Evolutionary conservation across 1,140 invertebrate genomes (phyloP), one percentile per base, ranked within the genome.

Genomic region (Drosophila willistoni): DNA sequence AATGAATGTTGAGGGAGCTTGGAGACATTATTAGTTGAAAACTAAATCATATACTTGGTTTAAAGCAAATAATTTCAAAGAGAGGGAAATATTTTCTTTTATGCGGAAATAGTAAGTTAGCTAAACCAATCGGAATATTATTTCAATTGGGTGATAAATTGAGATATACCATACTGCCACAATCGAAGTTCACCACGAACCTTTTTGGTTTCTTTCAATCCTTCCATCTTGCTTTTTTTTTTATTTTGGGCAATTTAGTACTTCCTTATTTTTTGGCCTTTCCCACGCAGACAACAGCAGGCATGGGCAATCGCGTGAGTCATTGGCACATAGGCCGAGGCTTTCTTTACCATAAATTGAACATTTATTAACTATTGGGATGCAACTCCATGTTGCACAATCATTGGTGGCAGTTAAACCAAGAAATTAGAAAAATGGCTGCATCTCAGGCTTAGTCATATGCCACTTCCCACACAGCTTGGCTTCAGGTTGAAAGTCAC

Each of bases 391-490:
- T 51, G 13, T 89, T 89, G 71, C 84, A 89, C 85, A 89, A 89
- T 81, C 74, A 47, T 54, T 71, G 63, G 63, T 79, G 66, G 72
- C 82, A 87, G 83, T 77, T 70, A 65, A 70, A 55, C 47, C 64
- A 54, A 77, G 71, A 89, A 89, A 89, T 89, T 89, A 89, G 85
- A 85, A 89, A 83, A 73, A 80, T 78, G 75, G 75, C 69, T 54
- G 63, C 64, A 65, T n/a, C 55, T 14, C 57, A 34, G 42, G 25
- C 57, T 34, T 69, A 67, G 12, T 56, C 77, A 79, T 80, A 75
- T 76, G 78, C 77, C 80, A 81, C 69, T 81, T 73, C 78, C 77
- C 79, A 77, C 75, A 64, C 25, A 59, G 54, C 34, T 68, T 36
- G 33, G 33, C 17, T 19, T 66, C 61, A 69, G 84, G 64, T 77